Evolutionary conservation across 2,888 invertebrate genomes (phyloP).

Genomic region (Thelaira solivaga): DNA sequence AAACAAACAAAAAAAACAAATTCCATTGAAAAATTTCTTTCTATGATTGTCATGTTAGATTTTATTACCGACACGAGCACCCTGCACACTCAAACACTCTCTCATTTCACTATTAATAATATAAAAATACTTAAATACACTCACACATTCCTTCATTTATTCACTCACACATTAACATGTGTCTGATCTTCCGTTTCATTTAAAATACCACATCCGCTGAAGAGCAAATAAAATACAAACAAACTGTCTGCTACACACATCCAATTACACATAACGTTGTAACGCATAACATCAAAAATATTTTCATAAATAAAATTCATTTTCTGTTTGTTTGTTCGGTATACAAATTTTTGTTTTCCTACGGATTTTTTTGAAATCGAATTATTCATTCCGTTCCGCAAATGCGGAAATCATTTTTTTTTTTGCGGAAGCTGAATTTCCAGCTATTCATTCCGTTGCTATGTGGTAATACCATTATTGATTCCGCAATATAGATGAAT

Average conservation of each 20-base stretch:
- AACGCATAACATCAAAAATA: no score
- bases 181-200: constrained; percentile 58
- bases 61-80: neutral
- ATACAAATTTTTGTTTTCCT: no score
- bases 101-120: neutral
- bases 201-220: constrained; percentile 56
- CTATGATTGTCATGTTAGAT: constrained; percentile 39
- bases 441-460: no score
- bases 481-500: no score
- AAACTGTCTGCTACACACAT: constrained; percentile 34
- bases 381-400: no score
- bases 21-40: constrained; percentile 44
- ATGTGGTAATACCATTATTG: no score
- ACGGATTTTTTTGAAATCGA: no score
- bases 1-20: constrained; percentile 23
- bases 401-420: no score
- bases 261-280: neutral
- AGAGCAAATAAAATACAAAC: constrained; percentile 37
- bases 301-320: no score
- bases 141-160: neutral
- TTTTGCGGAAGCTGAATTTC: no score
- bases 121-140: neutral
- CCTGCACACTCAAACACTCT: neutral
- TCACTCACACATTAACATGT: constrained; percentile 36
- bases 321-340: no score